Evolutionary conservation across 2,888 invertebrate genomes (phyloP), one percentile per base, ranked within the genome.

Genomic region (Lasioglossum calceatum): DNA sequence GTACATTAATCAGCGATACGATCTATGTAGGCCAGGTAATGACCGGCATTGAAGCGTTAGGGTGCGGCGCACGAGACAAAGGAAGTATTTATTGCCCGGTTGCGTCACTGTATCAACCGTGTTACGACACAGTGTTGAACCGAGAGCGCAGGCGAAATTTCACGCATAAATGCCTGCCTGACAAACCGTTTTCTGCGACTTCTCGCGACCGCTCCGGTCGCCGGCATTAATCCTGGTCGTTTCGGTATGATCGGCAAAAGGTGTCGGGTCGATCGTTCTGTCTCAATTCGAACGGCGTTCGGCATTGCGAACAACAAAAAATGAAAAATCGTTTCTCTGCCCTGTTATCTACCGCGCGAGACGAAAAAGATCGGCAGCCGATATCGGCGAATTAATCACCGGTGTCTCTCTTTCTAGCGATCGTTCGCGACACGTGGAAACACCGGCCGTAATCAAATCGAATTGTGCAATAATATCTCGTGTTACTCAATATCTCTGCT

Each of bases 21-120:
- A 92, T 93, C 92, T 91, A 92, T 92, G 88, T 93, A 91, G 92
- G 93, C 91, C 92, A 91, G 88, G 91, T 93, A 92, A 93, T 91
- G 92, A 90, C 64, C 88, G 89, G 89, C 91, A 90, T 91, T 88
- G 91, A 90, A 89, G 89, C 85, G 85, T 87, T 70, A 91, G 92
- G 92, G 93, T 89, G 93, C 92, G 93, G 92, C 92, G 89, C 54
- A 84, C 84, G 88, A 92, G 89, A 92, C 93, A 93, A 93, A 92
- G 89, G 85, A 84, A 81, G 89, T 92, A 93, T 93, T 93, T 91
- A 91, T 94, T 88, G 90, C 88, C 61, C 73, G n/a, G 39, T 87
- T 86, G 84, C 84, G 72, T 82, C 84, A 87, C 76, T 71, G 81
- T 90, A 84, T 87, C 81, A 77, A 80, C 76, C 58, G n/a, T 84